A percentile compares a stretch with the other conserved stretches of the same genome.
These are phyloP conservation scores for Danio kyathit DNA, from an alignment of 2,797 vertebrate genomes.

Conservation along the genomic window DNA sequence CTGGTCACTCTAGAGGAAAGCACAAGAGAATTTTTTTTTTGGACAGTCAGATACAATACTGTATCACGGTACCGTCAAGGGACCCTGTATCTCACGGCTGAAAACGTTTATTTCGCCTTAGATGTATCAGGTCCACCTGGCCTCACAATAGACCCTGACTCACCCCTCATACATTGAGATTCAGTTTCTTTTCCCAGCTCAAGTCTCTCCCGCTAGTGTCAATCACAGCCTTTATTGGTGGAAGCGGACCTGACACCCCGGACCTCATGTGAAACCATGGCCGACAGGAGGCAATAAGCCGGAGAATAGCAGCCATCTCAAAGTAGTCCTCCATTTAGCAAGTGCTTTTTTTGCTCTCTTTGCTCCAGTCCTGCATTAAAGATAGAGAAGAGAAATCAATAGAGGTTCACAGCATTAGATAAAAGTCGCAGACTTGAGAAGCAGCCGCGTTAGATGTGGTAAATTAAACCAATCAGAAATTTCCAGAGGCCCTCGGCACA, in stretches of 20 bases:
- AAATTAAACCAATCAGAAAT: slow-evolving; percentile 98
- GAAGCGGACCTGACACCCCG: slow-evolving; percentile 87
- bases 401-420: slow-evolving; percentile 92
- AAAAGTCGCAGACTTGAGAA: slow-evolving; percentile 78
- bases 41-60: background rate
- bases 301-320: slow-evolving; percentile 91
- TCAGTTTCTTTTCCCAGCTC: slow-evolving; percentile 65
- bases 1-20: background rate
- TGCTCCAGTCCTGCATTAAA: slow-evolving; percentile 94
- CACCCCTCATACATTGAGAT: slow-evolving; percentile 52
- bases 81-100: slow-evolving; percentile 27
- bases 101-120: slow-evolving; percentile 43
- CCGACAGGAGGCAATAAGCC: slow-evolving; percentile 95
- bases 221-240: slow-evolving; percentile 85
- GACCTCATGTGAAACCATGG: slow-evolving; percentile 90
- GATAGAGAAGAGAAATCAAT: slow-evolving; percentile 97
- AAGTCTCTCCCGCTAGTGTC: slow-evolving; percentile 68
- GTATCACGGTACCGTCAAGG: background rate
- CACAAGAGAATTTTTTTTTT: background rate
- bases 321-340: slow-evolving; percentile 87
- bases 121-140: slow-evolving; percentile 64
- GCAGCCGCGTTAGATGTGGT: slow-evolving; percentile 85
- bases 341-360: slow-evolving; percentile 87
- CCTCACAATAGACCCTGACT: slow-evolving; percentile 56
- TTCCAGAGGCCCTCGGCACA: slow-evolving; percentile 84